Base-by-base conservation (phyloP, 2,113 vertebrate genomes). In the Lanius collurio region DNA sequence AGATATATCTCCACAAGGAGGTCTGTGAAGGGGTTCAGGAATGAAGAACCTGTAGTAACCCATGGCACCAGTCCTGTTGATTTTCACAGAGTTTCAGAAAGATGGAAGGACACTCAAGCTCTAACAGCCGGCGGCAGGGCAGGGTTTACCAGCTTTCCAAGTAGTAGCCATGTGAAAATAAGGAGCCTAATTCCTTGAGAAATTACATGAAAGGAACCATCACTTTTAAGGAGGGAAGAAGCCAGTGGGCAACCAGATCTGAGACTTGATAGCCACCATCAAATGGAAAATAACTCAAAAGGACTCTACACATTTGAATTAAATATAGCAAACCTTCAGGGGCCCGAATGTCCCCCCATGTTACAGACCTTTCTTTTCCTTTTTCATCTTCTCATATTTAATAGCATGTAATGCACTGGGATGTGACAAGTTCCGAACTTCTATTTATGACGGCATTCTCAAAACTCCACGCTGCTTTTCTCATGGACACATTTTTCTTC, bases 291-390 rank as follows among this genome's bases (percentile, higher is more conserved):
- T 15, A 60, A 11, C 1, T 16, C 20, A 9, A 50, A n/a, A 74
- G 4, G 11, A 42, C 46, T 33, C 22, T 13, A 47, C 8, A 22
- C 11, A 5, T 10, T 5, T 33, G 23, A 52, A 30, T 82, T 65
- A 33, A 49, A 39, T 18, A 70, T 56, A 52, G 27, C 21, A 77
- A 90, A 46, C 6, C 19, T 65, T 27, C 23, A 16, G n/a, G 9
- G 9, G 1, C 71, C 24, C 26, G n/a, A 26, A 33, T 8, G 5
- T 46, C 11, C 13, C 37, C 37, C 13, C 0, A 0, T 3, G 3
- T 4, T 71, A 21, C 31, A 44, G 64, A 59, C 15, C 6, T 77
- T 65, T 49, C 15, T 50, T 46, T 64, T 26, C 13, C 7, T 7
- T 26, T 59, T 83, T 63, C 30, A 10, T 33, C 12, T 14, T 41